These are phyloP conservation scores for Toxostoma redivivum DNA, from an alignment of 2,113 vertebrate species.

Conservation along the genomic window DNA sequence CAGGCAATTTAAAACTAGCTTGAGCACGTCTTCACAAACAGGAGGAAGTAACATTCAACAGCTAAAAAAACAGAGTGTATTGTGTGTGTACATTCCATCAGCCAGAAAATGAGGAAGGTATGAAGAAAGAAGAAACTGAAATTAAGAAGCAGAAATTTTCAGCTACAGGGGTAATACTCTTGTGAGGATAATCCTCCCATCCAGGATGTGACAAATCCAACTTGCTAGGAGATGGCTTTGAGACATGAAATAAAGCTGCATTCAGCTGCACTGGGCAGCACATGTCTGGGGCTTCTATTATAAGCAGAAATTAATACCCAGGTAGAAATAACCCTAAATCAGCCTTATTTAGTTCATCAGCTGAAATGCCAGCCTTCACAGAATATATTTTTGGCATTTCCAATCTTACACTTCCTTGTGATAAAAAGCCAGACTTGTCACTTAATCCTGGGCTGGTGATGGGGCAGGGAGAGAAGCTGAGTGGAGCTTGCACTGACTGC, in stretches of 20 bases:
- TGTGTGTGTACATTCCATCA: neutral
- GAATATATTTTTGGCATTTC: conserved; percentile 39
- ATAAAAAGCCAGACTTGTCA: neutral
- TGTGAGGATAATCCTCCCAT: conserved; percentile 19
- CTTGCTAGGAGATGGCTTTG: conserved; percentile 32
- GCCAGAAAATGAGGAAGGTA: neutral
- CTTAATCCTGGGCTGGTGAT: neutral
- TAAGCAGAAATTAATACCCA: conserved; percentile 69
- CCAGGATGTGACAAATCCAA: conserved; percentile 51
- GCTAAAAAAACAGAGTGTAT: rapidly evolving
- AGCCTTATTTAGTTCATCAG: conserved; percentile 65
- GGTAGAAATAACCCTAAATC: conserved; percentile 68
- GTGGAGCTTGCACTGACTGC: neutral
- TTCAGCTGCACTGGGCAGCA: conserved; percentile 18
- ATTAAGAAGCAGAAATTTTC: neutral
- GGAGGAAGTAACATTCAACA: neutral
- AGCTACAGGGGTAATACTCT: neutral
- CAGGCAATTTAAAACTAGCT: neutral
- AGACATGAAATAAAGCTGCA: conserved; percentile 28
- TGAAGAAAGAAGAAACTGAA: neutral
- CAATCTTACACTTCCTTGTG: neutral
- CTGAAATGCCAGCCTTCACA: conserved; percentile 64
- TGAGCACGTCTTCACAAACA: neutral
- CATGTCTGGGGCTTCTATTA: conserved; percentile 34
- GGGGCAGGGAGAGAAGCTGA: neutral